These are phyloP conservation scores for Verasper variegatus DNA, from an alignment of 2,113 vertebrate species.

Conservation along the genomic window DNA sequence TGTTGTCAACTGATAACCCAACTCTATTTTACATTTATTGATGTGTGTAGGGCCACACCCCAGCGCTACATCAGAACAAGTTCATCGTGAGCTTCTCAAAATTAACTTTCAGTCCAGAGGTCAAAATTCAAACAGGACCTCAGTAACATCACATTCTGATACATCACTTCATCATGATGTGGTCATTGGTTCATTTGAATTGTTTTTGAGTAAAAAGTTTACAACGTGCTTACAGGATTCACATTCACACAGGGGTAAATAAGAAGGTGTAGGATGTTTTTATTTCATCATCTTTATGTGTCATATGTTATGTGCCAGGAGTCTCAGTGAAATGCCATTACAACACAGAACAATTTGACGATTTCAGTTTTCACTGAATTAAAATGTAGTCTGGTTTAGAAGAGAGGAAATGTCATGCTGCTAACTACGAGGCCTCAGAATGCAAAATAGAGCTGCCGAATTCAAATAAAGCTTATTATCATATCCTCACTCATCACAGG, in stretches of 20 bases:
- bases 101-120: neutral
- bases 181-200: neutral
- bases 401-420: too few relatives aligned
- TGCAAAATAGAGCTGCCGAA: constrained; percentile 60
- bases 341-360: neutral
- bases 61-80: neutral
- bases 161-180: neutral
- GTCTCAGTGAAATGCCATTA: neutral
- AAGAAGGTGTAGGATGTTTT: too few relatives aligned
- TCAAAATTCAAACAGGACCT: neutral
- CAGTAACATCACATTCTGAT: neutral
- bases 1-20: neutral
- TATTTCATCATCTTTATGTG: neutral
- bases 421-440: constrained; percentile 7
- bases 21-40: neutral
- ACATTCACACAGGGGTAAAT: too few relatives aligned
- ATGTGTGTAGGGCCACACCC: constrained; percentile 26
- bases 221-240: too few relatives aligned
- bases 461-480: constrained; percentile 61
- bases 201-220: too few relatives aligned
- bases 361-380: neutral
- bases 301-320: neutral
- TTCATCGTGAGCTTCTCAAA: constrained; percentile 12
- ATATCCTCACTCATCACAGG: constrained; percentile 7
- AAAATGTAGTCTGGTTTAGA: neutral